phyloP scores from a whole-genome alignment of 2,113 vertebrate species.

The Cyanistes caeruleus region DNA sequence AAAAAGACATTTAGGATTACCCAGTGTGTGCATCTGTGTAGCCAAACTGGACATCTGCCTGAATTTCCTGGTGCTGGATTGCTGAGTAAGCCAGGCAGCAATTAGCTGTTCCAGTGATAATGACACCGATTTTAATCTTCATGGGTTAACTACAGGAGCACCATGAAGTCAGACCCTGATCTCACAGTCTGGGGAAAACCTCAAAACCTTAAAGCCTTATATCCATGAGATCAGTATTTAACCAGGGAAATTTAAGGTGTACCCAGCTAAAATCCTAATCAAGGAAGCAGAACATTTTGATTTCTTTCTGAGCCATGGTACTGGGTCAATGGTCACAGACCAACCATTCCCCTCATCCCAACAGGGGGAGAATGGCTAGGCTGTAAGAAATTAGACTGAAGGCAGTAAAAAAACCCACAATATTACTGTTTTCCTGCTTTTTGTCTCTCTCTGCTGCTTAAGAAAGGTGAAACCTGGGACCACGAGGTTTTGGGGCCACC shows the following conservation, averaged over 20 bases:
- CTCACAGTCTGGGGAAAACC: neutral
- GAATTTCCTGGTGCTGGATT: neutral
- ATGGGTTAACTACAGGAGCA: slow-evolving; percentile 44
- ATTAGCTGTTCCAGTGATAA: slow-evolving; percentile 49
- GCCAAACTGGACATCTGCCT: slow-evolving; percentile 8
- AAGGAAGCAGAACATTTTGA: neutral
- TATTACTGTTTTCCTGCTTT: neutral
- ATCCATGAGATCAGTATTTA: neutral
- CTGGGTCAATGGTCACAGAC: neutral
- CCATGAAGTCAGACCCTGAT: neutral
- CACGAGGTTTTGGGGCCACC: neutral
- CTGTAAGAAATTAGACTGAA: neutral
- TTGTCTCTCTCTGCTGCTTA: neutral
- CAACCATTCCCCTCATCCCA: neutral
- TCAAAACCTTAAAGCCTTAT: neutral
- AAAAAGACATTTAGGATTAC: neutral
- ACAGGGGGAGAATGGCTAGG: neutral
- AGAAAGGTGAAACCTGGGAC: neutral
- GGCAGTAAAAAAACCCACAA: neutral
- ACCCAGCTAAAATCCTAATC: neutral
- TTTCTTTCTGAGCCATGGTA: neutral
- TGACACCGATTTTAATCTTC: slow-evolving; percentile 57
- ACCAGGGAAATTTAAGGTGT: neutral
- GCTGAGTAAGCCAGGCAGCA: slow-evolving; percentile 35
- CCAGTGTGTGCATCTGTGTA: neutral